Evolutionary conservation across 2,888 invertebrate genomes (phyloP).

Genomic region (Monopis laevigella): DNA sequence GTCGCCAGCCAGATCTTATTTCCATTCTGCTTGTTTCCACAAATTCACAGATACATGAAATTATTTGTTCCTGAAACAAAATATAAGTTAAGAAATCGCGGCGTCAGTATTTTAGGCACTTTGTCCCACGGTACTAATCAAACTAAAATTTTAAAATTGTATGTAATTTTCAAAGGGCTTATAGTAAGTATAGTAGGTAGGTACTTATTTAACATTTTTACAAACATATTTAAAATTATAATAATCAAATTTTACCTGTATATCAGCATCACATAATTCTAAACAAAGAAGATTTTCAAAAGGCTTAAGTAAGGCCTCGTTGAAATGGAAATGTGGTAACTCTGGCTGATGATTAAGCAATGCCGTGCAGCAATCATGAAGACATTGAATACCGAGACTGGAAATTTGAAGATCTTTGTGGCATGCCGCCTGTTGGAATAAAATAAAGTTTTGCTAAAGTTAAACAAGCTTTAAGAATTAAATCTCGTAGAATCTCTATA

Average conservation of each 20-base stretch:
- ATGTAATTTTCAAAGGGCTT: not conserved
- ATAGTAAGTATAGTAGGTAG: not conserved
- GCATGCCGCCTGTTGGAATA: conserved; percentile 89
- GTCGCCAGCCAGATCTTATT: conserved; percentile 95
- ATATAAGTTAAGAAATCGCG: not conserved
- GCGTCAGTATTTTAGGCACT: not conserved
- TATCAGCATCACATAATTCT: conserved; percentile 92
- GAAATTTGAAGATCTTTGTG: conserved; percentile 89
- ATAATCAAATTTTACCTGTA: conserved; percentile 70
- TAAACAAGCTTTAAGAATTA: no score
- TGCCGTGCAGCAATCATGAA: conserved; percentile 91
- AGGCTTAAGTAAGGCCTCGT: conserved; percentile 93
- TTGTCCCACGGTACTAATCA: no score
- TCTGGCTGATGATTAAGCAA: conserved; percentile 88
- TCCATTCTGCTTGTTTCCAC: conserved; percentile 94
- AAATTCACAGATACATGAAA: conserved; percentile 94
- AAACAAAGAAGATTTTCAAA: conserved; percentile 94
- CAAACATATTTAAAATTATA: not conserved
- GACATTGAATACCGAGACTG: conserved; percentile 89
- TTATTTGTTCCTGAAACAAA: conserved; percentile 80
- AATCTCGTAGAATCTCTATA: no score
- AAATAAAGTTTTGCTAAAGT: not conserved
- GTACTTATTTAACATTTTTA: not conserved
- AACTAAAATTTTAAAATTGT: not conserved
- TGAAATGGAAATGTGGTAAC: conserved; percentile 93